phyloP scores from a whole-genome alignment of 2,888 invertebrate genomes.

The Macrophya alboannulata region DNA sequence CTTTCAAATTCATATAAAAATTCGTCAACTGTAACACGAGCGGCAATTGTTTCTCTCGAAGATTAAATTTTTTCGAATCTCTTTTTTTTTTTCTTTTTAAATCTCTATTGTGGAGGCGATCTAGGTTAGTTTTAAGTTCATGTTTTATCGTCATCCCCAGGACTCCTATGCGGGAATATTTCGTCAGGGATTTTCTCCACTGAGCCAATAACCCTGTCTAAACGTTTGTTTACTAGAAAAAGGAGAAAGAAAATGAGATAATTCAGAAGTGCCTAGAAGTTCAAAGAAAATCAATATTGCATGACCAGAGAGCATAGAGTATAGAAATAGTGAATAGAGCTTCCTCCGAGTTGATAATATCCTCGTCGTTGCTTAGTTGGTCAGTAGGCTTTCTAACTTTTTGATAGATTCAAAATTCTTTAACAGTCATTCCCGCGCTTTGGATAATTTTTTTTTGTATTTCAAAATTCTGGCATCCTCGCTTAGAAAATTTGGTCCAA shows the following conservation, averaged over 20 bases:
- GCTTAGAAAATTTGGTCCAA: neutral
- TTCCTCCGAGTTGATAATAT: neutral
- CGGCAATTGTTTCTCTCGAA: neutral
- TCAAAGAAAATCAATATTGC: conserved; percentile 44
- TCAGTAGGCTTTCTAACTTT: neutral
- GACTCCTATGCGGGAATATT: neutral
- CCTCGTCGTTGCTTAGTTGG: neutral
- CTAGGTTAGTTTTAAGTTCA: conserved; percentile 40
- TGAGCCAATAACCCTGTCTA: neutral
- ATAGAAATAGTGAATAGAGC: conserved; percentile 27
- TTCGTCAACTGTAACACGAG: neutral
- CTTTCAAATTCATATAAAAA: neutral
- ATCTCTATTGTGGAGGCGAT: conserved; percentile 2
- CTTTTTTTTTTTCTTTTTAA: too few relatives aligned
- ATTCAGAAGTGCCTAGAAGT: conserved; percentile 15
- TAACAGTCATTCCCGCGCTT: neutral
- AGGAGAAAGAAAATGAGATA: neutral
- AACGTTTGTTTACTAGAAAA: neutral
- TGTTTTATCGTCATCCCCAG: conserved; percentile 12
- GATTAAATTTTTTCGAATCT: neutral
- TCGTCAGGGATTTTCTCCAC: neutral
- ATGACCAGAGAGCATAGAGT: conserved; percentile 31
- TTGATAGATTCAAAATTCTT: conserved; percentile 17
- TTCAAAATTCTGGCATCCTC: neutral
- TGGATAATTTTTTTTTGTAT: neutral